A percentile compares a stretch with the other conserved stretches of the same genome.
These are phyloP conservation scores for Xerus inauris DNA, from an alignment of 2,113 vertebrate species.

Conservation along the genomic window DNA sequence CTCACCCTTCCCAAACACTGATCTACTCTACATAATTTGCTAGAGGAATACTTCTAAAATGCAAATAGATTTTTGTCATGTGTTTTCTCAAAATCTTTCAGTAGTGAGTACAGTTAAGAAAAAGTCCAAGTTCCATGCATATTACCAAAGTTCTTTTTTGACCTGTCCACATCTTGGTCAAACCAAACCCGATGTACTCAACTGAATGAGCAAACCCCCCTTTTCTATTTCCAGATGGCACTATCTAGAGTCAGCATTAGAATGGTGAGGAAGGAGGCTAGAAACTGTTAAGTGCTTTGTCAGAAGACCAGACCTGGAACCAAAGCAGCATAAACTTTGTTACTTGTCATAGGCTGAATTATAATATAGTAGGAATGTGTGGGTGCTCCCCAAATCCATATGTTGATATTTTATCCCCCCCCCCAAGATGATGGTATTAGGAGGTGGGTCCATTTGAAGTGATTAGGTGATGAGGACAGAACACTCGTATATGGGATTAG, in stretches of 20 bases:
- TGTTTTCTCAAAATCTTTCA: slow-evolving; percentile 31
- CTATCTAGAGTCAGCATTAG: neutral
- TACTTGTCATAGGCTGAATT: neutral
- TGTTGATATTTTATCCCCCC: neutral
- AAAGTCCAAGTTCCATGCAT: neutral
- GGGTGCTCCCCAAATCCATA: neutral
- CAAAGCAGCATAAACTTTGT: slow-evolving; percentile 27
- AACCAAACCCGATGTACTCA: neutral
- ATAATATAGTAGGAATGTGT: neutral
- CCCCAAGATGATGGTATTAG: neutral
- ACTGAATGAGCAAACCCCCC: neutral
- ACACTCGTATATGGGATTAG: neutral
- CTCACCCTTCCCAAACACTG: neutral
- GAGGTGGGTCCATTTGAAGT: neutral
- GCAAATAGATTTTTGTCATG: neutral
- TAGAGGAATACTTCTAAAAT: slow-evolving; percentile 7
- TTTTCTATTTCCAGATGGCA: neutral
- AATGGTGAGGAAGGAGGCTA: neutral
- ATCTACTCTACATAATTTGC: slow-evolving; percentile 4
- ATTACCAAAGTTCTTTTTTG: slow-evolving; percentile 45
- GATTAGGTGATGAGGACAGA: neutral
- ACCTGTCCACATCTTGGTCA: neutral
- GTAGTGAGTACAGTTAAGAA: neutral
- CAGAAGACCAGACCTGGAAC: slow-evolving; percentile 5
- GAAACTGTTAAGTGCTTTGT: neutral